Evolutionary conservation across 2,797 vertebrate genomes (phyloP), one percentile per base, ranked within the genome.

Genomic region (Crenichthys baileyi): DNA sequence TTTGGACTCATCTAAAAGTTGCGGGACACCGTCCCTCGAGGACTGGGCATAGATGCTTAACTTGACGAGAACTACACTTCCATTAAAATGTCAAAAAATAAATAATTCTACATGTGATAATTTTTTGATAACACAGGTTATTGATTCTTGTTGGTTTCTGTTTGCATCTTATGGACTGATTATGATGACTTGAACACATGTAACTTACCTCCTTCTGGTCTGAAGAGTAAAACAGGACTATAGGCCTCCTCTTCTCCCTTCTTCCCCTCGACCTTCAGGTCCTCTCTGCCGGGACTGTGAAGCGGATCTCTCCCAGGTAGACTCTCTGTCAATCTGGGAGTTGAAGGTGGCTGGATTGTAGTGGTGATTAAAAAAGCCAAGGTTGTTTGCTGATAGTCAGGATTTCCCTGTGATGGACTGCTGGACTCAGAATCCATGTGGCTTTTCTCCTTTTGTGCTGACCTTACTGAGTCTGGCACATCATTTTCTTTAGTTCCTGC

Each of bases 291-390:
- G 77, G 95, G 92, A 0, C 87, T 80, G 29, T 76, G 89, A 79
- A 90, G 87, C 76, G 93, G 93, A 77, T 87, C 90, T 65, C 83
- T 92, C 29, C 79, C 81, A 31, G 91, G 81, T 44, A 84, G 89
- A 58, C 88, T 90, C 0, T 73, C 85, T 1, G 93, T 85, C 72
- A 85, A 87, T 48, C 80, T 86, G 7, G 92, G 73, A 73, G 72
- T 88, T 1, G 26, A 53, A 0, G 80, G 90, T 0, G 83, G 87
- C 55, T 92, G 91, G 41, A 31, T 8, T 2, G 90, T 92, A 20
- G 94, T 95, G 70, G 91, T 93, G 41, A 95, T 92, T 22, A 93
- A 92, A 11, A 79, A 93, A 46, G 91, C 87, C 5, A 41, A 80
- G 48, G 95, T 90, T 63, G 93, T 89, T 12, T 86, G 85, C 1